Conservation (phyloP, 2,113 vertebrate species). For the Sphyrna mokarran region DNA sequence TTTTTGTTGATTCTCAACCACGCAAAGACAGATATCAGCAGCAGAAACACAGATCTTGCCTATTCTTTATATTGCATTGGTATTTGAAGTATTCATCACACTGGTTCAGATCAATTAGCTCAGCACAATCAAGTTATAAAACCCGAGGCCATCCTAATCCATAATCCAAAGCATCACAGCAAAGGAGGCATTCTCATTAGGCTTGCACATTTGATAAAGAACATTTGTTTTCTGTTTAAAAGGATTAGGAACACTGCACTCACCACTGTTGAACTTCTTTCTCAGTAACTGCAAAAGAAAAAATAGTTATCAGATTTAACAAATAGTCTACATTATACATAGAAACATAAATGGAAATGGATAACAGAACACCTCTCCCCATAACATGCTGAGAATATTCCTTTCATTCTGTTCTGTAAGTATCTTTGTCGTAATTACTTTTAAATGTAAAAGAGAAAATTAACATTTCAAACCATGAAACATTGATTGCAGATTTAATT, state of each 20-base stretch:
- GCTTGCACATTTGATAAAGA: neutral
- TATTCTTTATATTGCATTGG: neutral
- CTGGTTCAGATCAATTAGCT: neutral
- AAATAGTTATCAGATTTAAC: slow-evolving; percentile 39
- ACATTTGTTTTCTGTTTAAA: neutral
- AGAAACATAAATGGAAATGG: neutral
- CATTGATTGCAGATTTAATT: neutral
- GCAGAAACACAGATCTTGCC: neutral
- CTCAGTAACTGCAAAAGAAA: slow-evolving; percentile 80
- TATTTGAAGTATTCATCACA: neutral
- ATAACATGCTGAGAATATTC: neutral
- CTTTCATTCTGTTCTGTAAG: neutral
- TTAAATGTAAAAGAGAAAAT: neutral
- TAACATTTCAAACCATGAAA: neutral
- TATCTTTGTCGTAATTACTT: neutral
- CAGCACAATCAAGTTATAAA: neutral
- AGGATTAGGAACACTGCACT: slow-evolving; percentile 52
- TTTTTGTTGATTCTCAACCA: neutral
- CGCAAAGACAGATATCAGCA: neutral
- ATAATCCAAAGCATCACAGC: neutral
- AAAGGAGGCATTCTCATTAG: neutral
- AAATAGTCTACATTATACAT: neutral
- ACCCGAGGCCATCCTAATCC: neutral
- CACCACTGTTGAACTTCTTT: slow-evolving; percentile 94
- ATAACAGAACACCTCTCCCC: neutral